Evolutionary conservation across 1,140 invertebrate species (phyloP).

Genomic region (Phymorhynchus buccinoides): DNA sequence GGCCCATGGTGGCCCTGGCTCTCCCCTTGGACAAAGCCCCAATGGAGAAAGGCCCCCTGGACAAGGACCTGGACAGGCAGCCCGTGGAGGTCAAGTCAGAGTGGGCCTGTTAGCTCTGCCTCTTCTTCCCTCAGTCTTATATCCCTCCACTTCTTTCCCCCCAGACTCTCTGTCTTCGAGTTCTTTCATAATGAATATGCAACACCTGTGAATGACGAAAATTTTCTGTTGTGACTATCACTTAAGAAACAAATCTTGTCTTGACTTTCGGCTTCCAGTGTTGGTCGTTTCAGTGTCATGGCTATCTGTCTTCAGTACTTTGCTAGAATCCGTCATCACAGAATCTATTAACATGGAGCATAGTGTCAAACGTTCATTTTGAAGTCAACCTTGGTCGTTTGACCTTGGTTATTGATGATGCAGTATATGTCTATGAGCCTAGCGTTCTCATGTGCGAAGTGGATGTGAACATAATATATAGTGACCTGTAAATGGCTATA

Average conservation of each 20-base stretch:
- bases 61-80: neutral
- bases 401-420: too few relatives aligned
- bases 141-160: neutral
- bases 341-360: too few relatives aligned
- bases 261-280: neutral
- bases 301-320: neutral
- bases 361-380: too few relatives aligned
- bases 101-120: neutral
- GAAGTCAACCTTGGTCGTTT: too few relatives aligned
- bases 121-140: neutral
- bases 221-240: neutral
- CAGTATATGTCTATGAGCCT: too few relatives aligned
- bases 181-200: neutral
- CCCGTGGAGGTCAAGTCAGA: neutral
- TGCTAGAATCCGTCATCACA: neutral
- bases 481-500: neutral
- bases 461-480: too few relatives aligned
- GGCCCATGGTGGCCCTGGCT: neutral
- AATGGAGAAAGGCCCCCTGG: neutral
- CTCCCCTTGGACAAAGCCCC: neutral
- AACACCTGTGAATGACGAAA: neutral
- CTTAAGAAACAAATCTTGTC: neutral
- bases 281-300: neutral
- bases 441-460: too few relatives aligned
- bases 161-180: too few relatives aligned